Conservation (phyloP, 2,797 vertebrate species). For the Falco concolor region DNA sequence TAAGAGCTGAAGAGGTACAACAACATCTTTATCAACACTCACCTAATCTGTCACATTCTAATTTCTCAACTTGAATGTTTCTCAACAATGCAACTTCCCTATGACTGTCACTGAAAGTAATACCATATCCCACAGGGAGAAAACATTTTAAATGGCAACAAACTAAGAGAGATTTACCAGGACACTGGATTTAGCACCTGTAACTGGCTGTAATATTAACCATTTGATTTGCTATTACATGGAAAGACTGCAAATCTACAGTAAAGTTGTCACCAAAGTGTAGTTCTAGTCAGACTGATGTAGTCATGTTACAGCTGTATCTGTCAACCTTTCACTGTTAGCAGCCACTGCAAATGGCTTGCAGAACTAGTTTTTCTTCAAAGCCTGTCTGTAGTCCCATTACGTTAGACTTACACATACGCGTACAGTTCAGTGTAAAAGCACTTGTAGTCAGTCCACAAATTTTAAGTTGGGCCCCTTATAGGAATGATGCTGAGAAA, state of each 20-base stretch:
- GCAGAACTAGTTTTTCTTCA: neutral
- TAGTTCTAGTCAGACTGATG: neutral
- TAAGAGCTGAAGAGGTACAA: neutral
- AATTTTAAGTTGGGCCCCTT: neutral
- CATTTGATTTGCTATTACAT: neutral
- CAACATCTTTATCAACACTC: neutral
- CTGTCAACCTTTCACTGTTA: neutral
- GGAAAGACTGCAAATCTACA: neutral
- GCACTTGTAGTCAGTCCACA: neutral
- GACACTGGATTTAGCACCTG: neutral
- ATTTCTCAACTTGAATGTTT: neutral
- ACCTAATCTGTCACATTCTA: neutral
- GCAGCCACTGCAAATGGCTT: neutral
- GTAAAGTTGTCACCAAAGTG: neutral
- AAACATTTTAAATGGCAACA: neutral
- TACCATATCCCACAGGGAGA: neutral
- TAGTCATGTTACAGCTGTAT: neutral
- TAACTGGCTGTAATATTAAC: neutral
- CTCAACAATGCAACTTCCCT: neutral
- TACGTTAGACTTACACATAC: neutral
- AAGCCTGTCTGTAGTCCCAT: neutral
- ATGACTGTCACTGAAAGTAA: neutral
- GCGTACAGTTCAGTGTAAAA: neutral
- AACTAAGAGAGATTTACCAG: neutral
- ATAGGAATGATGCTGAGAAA: neutral